These are phyloP conservation scores for Acromyrmex heyeri DNA, from an alignment of 1,140 invertebrate genomes.

Conservation along the genomic window DNA sequence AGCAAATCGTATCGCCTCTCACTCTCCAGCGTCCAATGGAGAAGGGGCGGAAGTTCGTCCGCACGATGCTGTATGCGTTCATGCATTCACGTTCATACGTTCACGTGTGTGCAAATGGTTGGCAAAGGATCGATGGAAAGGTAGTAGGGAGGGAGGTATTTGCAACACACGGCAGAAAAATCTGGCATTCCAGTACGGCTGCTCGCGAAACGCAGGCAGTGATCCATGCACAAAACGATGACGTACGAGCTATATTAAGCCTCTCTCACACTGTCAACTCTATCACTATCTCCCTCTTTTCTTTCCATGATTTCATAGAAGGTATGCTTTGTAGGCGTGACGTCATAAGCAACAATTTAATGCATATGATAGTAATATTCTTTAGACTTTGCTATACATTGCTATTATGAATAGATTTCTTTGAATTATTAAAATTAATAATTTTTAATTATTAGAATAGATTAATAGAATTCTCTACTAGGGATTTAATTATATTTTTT, in stretches of 20 bases:
- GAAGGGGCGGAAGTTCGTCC: conserved; percentile 64
- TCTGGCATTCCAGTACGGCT: conserved; percentile 70
- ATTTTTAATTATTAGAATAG: too few relatives aligned
- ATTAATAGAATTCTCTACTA: too few relatives aligned
- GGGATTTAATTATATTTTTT: too few relatives aligned
- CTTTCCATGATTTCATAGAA: not conserved
- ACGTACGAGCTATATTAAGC: conserved; percentile 71
- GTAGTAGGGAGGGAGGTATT: conserved; percentile 51
- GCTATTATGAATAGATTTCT: too few relatives aligned
- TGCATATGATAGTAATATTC: not conserved
- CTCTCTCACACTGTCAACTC: not conserved
- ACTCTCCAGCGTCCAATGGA: conserved; percentile 76
- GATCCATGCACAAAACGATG: conserved; percentile 73
- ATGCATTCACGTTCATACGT: not conserved
- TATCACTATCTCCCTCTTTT: not conserved
- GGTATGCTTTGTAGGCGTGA: not conserved
- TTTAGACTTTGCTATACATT: too few relatives aligned
- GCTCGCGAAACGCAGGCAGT: conserved; percentile 71
- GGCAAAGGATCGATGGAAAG: conserved; percentile 68
- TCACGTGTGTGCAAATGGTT: conserved; percentile 47
- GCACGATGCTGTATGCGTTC: conserved; percentile 23
- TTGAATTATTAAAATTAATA: too few relatives aligned
- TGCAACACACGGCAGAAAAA: conserved; percentile 65
- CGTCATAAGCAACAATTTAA: not conserved
- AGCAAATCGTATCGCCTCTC: conserved; percentile 85